A percentile compares a stretch with the other conserved stretches of the same genome.
Evolutionary conservation across 2,113 vertebrate species (phyloP).

Genomic region (Mus spicilegus): DNA sequence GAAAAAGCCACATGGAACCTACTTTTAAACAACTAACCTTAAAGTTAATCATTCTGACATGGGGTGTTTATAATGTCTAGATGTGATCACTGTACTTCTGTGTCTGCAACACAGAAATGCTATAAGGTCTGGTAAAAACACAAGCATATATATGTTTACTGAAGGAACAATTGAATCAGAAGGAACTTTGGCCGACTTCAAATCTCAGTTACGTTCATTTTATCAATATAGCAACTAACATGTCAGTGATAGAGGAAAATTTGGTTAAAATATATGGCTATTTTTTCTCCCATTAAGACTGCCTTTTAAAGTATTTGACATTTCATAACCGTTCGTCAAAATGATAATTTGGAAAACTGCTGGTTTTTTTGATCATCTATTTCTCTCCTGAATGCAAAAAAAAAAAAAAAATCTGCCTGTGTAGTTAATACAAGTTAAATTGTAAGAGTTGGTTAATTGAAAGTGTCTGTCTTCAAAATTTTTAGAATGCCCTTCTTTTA

Average conservation of each 20-base stretch:
- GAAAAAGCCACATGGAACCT: background rate
- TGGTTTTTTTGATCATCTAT: slow-evolving; percentile 54
- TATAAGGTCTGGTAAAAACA: background rate
- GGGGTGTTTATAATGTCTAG: background rate
- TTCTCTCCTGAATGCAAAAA: slow-evolving; percentile 19
- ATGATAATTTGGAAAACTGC: slow-evolving; percentile 40
- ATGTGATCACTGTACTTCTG: background rate
- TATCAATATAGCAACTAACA: background rate
- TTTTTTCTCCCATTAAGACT: background rate
- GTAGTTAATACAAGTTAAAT: slow-evolving; percentile 4
- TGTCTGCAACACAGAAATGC: background rate
- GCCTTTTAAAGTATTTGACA: slow-evolving; percentile 40
- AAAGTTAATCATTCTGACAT: background rate
- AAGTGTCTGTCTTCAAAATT: slow-evolving; percentile 47
- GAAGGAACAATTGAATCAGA: background rate
- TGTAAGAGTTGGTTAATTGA: slow-evolving; percentile 42
- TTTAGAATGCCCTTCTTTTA: background rate
- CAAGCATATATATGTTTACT: background rate
- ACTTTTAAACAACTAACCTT: background rate
- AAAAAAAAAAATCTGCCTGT: background rate
- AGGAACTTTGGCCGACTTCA: background rate
- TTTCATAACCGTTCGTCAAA: slow-evolving; percentile 36
- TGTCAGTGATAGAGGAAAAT: background rate
- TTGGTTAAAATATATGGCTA: background rate
- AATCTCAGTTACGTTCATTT: background rate